Evolutionary conservation across 92 coral and sea anemone species (phyloP).

Genomic region (Porites evermanni): DNA sequence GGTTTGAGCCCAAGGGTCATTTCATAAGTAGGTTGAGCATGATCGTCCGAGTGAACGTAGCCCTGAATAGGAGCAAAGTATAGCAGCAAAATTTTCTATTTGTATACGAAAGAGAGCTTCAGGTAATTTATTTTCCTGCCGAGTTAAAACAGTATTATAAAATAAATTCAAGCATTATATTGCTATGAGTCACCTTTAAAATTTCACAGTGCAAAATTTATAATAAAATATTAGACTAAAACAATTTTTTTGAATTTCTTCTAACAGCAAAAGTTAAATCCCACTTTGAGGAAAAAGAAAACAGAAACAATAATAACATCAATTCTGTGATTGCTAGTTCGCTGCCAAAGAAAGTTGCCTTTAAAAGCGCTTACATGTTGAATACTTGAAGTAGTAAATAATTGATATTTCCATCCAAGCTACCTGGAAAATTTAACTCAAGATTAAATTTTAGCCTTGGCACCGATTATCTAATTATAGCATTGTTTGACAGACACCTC

Average conservation of each 20-base stretch:
- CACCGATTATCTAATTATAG: not conserved
- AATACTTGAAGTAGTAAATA: not conserved
- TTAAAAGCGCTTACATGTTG: not conserved
- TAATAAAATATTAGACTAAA: too few relatives aligned
- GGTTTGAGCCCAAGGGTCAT: too few relatives aligned
- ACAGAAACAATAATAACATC: not conserved
- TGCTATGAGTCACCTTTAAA: not conserved
- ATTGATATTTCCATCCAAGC: not conserved
- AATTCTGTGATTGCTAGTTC: not conserved
- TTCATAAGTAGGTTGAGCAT: too few relatives aligned
- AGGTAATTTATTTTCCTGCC: not conserved
- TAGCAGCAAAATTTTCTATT: not conserved
- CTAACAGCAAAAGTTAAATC: not conserved
- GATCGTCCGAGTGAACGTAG: too few relatives aligned
- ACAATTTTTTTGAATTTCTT: not conserved
- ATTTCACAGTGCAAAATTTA: not conserved
- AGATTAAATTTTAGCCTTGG: constrained; percentile 15
- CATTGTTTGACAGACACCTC: not conserved
- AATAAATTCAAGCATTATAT: too few relatives aligned
- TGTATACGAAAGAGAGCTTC: not conserved
- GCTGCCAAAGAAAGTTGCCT: not conserved
- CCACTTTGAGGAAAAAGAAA: not conserved
- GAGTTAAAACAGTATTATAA: not conserved
- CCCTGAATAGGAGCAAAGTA: too few relatives aligned
- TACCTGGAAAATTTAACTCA: not conserved